Base-by-base conservation (phyloP, 2,888 invertebrate genomes). In the Clitarchus hookeri region DNA sequence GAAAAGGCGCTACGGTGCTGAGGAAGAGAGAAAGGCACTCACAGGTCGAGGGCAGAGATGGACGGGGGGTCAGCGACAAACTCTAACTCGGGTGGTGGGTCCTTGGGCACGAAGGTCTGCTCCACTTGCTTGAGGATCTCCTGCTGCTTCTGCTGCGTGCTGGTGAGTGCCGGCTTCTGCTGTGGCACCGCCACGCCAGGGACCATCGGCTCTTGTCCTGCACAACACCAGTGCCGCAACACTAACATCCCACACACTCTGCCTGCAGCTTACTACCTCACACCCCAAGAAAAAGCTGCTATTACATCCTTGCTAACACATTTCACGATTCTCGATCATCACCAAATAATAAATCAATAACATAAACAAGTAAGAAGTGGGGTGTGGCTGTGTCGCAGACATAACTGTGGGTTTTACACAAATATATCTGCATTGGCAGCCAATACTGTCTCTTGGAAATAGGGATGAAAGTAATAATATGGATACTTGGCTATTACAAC, bases 51-150 rank as follows among this genome's bases (percentile, higher is more conserved):
- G 0, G 99, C 99, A 0, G 99, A 99, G 90, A 99, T 99, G 0
- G 99, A 99, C 0, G 99, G 98, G 0, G 99, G 99, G 92, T 99
- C 99, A 13, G 98, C 98, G 84, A 97, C 95, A 91, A 98, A 98
- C 91, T 98, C 98, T 92, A 96, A 98, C 88, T 98, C 97, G 48
- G 94, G 92, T 0, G 98, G 98, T 0, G 98, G 97, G 90, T 98
- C 98, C 90, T 97, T 97, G 0, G 98, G 98, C 2, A 98, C 94
- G 88, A 97, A 97, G 0, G 96, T 96, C 89, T 97, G 96, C 88
- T 96, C 96, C 0, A 96, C 96, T 90, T 97, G 96, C 90, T 97
- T 97, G 0, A 98, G 92, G 44, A 97, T 94, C 91, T 97, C 97
- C 89, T 97, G 97, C 86, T 97, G 96, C 86, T 96, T 96, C 88